phyloP scores from a whole-genome alignment of 1,140 invertebrate species.

The Plodia interpunctella region DNA sequence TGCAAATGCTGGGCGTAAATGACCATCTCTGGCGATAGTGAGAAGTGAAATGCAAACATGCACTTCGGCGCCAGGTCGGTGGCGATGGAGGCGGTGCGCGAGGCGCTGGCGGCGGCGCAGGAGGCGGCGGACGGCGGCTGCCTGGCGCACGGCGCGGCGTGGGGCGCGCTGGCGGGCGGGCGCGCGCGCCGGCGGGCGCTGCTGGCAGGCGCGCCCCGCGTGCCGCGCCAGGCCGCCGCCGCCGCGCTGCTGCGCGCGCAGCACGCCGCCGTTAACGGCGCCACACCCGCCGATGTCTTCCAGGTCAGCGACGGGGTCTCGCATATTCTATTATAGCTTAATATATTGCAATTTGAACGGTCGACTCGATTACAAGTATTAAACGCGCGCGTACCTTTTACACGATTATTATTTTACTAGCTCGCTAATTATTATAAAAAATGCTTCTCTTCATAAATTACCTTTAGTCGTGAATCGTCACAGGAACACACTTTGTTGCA shows the following conservation, averaged over 20 bases:
- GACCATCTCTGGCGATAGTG: too few species aligned
- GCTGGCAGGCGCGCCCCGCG: conserved; percentile 38
- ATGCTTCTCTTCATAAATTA: too few species aligned
- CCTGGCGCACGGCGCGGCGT: conserved; percentile 90
- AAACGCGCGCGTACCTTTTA: conserved; percentile 39
- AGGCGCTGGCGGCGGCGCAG: conserved; percentile 92
- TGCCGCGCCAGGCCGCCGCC: conserved; percentile 46
- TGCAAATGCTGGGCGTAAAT: too few species aligned
- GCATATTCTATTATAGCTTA: not conserved
- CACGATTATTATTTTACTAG: too few species aligned
- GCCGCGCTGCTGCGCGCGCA: conserved; percentile 56
- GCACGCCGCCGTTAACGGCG: conserved; percentile 54
- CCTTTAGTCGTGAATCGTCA: too few species aligned
- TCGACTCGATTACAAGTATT: conserved; percentile 48
- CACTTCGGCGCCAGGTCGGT: conserved; percentile 80
- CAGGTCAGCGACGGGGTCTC: conserved; percentile 32
- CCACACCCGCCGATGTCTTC: conserved; percentile 49
- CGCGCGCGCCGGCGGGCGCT: conserved; percentile 46
- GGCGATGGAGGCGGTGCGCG: conserved; percentile 86
- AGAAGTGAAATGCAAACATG: too few species aligned
- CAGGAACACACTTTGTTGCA: too few species aligned
- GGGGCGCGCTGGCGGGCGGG: conserved; percentile 82
- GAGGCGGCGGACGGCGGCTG: conserved; percentile 90
- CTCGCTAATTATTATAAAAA: too few species aligned
- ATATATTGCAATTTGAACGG: not conserved